A percentile compares a stretch with the other conserved stretches of the same genome.
phyloP scores from a whole-genome alignment of 1,140 invertebrate genomes.

The Heliconius eleuchia region DNA sequence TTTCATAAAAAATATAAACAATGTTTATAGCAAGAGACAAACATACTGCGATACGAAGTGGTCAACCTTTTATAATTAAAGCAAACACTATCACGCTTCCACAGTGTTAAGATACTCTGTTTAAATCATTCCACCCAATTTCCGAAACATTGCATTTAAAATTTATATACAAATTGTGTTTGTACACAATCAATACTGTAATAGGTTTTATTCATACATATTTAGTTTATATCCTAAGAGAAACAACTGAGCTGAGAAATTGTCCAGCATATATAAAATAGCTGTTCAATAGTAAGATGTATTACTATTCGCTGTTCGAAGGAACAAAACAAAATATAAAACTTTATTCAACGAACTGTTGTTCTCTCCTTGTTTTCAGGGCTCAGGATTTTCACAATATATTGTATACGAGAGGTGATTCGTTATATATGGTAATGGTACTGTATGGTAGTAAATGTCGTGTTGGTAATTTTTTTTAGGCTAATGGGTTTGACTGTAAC shows the following conservation, averaged over 20 bases:
- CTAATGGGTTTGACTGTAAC: too few relatives aligned
- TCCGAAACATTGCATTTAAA: too few relatives aligned
- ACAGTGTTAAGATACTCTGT: too few relatives aligned
- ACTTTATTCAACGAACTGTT: not conserved
- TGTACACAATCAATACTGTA: not conserved
- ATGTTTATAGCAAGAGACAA: too few relatives aligned
- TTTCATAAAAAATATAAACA: too few relatives aligned
- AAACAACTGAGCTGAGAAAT: not conserved
- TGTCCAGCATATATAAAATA: not conserved
- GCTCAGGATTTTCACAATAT: not conserved
- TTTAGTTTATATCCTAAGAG: not conserved
- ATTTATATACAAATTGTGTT: too few relatives aligned
- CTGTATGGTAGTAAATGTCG: too few relatives aligned
- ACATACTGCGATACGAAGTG: too few relatives aligned
- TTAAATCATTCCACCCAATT: too few relatives aligned
- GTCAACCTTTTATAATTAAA: too few relatives aligned
- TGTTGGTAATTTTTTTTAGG: too few relatives aligned
- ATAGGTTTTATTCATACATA: not conserved
- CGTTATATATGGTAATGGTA: not conserved
- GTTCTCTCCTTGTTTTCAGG: not conserved
- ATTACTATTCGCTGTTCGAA: not conserved
- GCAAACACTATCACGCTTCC: too few relatives aligned
- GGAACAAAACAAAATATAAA: conserved; percentile 2
- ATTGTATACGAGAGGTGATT: not conserved
- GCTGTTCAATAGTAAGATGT: not conserved